Base-by-base conservation (phyloP, 2,797 vertebrate genomes). In the Zonotrichia albicollis region DNA sequence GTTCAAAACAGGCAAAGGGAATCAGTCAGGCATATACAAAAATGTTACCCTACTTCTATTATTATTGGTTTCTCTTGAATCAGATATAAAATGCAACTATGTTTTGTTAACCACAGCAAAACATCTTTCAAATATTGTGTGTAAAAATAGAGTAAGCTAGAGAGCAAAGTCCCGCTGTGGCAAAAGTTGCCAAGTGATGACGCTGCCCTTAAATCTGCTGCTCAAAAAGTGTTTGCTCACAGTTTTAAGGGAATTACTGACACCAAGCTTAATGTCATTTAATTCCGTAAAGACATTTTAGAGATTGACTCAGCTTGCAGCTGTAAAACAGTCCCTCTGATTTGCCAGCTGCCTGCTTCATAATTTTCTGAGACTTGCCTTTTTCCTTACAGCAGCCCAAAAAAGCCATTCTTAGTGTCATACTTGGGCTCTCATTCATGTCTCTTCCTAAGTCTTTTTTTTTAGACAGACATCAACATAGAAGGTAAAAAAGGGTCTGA, bases 1-100 rank as follows among this genome's bases (percentile, higher is more conserved):
- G 89, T 30, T 96, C 93, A 91, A 97, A 95, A 90, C 55, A 94
- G 72, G 84, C 90, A 95, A 97, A 95, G 89, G 91, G 96, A 97
- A 83, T 68, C 91, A 94, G 68, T 94, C 92, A 55, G 91, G 94
- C 94, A 80, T 92, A 65, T 6, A 84, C 72, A 88, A 91, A 95
- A 85, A 83, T 93, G 85, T 92, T 78, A 90, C 55, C 53, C 66
- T 29, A 2, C 53, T 80, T 74, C 76, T 68, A 34, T 73, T 67
- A 85, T 57, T 74, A 81, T 40, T 84, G 58, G 86, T 90, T 89
- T 70, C 77, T 68, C 71, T 43, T 43, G 57, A 84, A 83, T 78
- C 51, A 81, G 64, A 68, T 94, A 42, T 38, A 93, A 94, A 91
- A 92, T 42, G 57, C 81, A 89, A 55, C 92, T 61, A 11, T 32